Evolutionary conservation across 2,113 vertebrate species (phyloP).

Genomic region (Uria lomvia): DNA sequence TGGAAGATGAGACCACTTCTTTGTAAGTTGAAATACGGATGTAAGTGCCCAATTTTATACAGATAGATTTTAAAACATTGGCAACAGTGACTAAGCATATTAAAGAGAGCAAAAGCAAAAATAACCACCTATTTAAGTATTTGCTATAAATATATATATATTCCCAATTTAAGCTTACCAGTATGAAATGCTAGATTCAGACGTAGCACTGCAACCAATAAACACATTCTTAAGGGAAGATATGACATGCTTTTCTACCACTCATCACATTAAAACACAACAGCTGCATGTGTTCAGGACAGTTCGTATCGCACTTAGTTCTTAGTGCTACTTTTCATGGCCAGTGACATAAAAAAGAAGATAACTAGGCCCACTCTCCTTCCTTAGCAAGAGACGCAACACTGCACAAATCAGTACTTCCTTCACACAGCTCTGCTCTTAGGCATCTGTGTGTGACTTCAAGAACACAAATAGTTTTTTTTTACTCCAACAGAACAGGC

Average conservation of each 20-base stretch:
- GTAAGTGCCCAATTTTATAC: not conserved
- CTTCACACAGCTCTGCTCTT: not conserved
- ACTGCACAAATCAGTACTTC: not conserved
- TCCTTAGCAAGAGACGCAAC: not conserved
- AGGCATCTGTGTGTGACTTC: not conserved
- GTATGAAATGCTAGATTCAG: not conserved
- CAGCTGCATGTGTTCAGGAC: not conserved
- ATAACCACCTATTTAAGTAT: not conserved
- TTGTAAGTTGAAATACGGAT: not conserved
- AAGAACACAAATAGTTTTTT: not conserved
- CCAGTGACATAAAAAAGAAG: not conserved
- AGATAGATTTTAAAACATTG: not conserved
- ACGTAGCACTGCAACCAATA: not conserved
- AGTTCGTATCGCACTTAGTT: not conserved
- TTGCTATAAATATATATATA: not conserved
- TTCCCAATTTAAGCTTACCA: not conserved
- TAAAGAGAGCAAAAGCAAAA: not conserved
- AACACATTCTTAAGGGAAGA: constrained; percentile 10
- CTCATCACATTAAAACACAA: not conserved
- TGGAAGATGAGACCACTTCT: not conserved
- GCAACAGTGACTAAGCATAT: not conserved
- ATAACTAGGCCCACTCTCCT: not conserved
- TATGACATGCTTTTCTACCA: not conserved
- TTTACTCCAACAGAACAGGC: not conserved
- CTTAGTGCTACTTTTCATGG: not conserved